Conservation (phyloP, 2,888 invertebrate genomes). For the Trisateles emortualis region DNA sequence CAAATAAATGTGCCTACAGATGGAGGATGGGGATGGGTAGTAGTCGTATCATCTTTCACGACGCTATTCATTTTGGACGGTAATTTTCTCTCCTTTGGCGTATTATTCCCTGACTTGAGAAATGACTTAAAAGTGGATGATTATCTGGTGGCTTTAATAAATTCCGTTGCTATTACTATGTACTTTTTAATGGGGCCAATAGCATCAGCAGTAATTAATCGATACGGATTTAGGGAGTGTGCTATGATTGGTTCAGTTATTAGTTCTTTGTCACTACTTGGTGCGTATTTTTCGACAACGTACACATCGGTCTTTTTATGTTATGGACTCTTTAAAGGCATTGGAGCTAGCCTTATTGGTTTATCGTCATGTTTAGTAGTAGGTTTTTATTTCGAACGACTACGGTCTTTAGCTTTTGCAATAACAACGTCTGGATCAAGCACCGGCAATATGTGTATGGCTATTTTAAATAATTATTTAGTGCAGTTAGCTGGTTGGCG, state of each 20-base stretch:
- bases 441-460: conserved; percentile 71
- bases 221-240: conserved; percentile 74
- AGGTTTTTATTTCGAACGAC: conserved; percentile 79
- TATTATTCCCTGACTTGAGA: conserved; percentile 62
- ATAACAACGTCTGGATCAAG: conserved; percentile 72
- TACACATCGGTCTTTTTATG: conserved; percentile 61
- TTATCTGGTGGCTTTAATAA: conserved; percentile 65
- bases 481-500: conserved; percentile 73
- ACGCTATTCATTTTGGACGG: conserved; percentile 69
- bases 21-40: conserved; percentile 77
- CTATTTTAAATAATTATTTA: conserved; percentile 66
- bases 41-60: conserved; percentile 63
- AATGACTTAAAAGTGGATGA: conserved; percentile 58
- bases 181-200: conserved; percentile 69
- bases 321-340: conserved; percentile 65
- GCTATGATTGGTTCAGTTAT: conserved; percentile 70
- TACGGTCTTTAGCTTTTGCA: conserved; percentile 71
- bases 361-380: conserved; percentile 71
- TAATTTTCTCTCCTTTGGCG: conserved; percentile 68
- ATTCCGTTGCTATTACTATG: conserved; percentile 68
- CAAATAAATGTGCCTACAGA: conserved; percentile 72
- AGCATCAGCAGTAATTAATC: conserved; percentile 73
- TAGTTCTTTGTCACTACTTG: conserved; percentile 62
- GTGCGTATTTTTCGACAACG: conserved; percentile 63
- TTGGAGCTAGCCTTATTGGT: conserved; percentile 73